Percentiles rank a stretch among this genome's conserved stretches.
These are phyloP conservation scores for Scolopax mira DNA, from an alignment of 2,113 vertebrate genomes.

Conservation along the genomic window DNA sequence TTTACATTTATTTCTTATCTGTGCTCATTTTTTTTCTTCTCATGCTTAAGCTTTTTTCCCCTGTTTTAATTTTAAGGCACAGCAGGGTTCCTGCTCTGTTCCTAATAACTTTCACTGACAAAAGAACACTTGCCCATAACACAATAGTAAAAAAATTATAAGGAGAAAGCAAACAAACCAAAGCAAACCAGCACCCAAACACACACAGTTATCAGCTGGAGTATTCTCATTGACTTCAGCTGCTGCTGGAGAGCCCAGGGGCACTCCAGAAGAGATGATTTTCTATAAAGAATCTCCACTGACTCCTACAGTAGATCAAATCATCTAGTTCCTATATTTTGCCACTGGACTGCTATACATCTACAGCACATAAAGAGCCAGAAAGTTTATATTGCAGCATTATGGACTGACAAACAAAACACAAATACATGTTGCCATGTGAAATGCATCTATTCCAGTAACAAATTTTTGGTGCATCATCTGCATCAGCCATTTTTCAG, in stretches of 20 bases:
- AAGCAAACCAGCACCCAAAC: conserved; percentile 4
- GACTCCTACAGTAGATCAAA: neutral
- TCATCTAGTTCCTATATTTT: neutral
- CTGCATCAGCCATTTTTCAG: neutral
- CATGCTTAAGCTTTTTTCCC: neutral
- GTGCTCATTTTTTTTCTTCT: neutral
- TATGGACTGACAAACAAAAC: neutral
- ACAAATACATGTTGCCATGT: neutral
- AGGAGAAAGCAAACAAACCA: conserved; percentile 19
- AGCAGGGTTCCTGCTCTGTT: conserved; percentile 35
- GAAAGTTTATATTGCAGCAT: neutral
- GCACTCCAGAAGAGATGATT: neutral
- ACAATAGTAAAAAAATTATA: neutral
- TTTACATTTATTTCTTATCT: conserved; percentile 39
- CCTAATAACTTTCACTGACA: conserved; percentile 41
- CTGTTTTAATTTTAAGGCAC: conserved; percentile 57
- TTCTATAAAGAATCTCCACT: neutral
- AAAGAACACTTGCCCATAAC: neutral
- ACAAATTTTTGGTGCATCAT: neutral
- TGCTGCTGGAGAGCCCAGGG: neutral
- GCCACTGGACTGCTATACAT: neutral
- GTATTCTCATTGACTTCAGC: neutral
- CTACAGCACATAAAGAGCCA: neutral
- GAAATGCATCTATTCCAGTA: neutral
- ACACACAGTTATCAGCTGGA: neutral